Base-by-base conservation (phyloP, 1,140 invertebrate species). In the Neodiprion pinetum region DNA sequence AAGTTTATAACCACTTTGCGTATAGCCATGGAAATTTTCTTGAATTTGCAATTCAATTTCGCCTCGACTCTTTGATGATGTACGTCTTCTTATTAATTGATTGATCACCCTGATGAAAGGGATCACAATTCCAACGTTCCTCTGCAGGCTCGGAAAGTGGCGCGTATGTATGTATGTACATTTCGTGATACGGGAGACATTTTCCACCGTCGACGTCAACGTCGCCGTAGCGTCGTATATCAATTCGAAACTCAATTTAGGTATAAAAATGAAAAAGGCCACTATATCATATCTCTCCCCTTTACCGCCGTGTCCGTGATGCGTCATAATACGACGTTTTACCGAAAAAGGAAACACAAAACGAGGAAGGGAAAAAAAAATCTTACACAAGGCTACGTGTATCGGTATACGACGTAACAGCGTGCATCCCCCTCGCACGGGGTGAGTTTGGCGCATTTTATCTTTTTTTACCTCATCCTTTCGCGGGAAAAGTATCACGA, bases 311-410 rank as follows among this genome's bases (percentile, higher is more conserved):
- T 40, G n/a, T 61, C 53, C n/a, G 53, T 61, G 28, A 40, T 61
- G n/a, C 53, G 53, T 61, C 53, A n/a, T 61, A 61, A 61, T 61
- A 61, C 53, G 53, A 61, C 53, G n/a, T 61, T 61, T n/a, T 61
- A 2, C 11, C n/a, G 53, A 61, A 61, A 61, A 61, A 61, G 3
- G 11, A 61, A n/a, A 61, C 53, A 11, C 53, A n/a, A 61, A 12
- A 61, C n/a, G 28, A 3, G 0, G 28, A 40, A 21, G 17, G 17
- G 28, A 40, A 5, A 40, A 40, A 40, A 40, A 40, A 40, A 40
- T 5, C 2, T 40, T 40, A 40, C 28, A 40, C 28, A 40, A 40
- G 28, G 5, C 28, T 4, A 40, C 28, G 28, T 61, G n/a, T 61
- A 61, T 61, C n/a, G 11, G 53, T 61, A 61, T n/a, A 61, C n/a